Percentiles rank a stretch among this genome's conserved stretches.
phyloP scores from a whole-genome alignment of 2,888 invertebrate species.

The Agonum fuliginosum region DNA sequence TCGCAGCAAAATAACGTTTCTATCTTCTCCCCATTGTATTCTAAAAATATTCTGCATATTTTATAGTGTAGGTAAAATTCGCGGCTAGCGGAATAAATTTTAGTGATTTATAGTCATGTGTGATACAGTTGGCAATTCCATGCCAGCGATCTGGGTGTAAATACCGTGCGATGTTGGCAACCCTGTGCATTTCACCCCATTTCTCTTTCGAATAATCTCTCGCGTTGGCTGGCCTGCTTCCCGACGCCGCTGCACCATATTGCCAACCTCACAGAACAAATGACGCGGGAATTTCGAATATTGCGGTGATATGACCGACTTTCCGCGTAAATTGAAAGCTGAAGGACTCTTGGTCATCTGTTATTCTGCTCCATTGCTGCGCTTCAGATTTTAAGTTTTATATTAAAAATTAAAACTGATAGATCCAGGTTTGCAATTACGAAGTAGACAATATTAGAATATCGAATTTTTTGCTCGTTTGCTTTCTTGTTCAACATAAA shows the following conservation, averaged over 20 bases:
- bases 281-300: constrained; percentile 59
- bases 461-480: no score
- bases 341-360: no score
- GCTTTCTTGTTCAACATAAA: no score
- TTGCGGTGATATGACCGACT: constrained; percentile 17
- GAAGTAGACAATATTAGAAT: no score
- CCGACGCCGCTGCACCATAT: constrained; percentile 51
- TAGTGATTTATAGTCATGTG: constrained; percentile 53
- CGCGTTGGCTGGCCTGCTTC: constrained; percentile 15
- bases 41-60: constrained; percentile 56
- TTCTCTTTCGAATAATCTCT: constrained; percentile 58
- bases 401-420: no score
- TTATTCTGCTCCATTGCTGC: no score
- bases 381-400: no score
- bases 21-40: constrained; percentile 44
- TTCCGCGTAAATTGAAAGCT: no score
- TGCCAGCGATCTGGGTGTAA: constrained; percentile 58
- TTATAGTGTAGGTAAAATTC: constrained; percentile 55
- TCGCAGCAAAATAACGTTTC: constrained; percentile 11
- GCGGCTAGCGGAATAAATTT: constrained; percentile 50
- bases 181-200: constrained; percentile 56
- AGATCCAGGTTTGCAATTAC: no score
- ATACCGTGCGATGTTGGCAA: constrained; percentile 57
- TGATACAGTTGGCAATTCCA: constrained; percentile 58
- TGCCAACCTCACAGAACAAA: constrained; percentile 53